Conservation (phyloP, 2,888 invertebrate species). For the Philaethria dido region DNA sequence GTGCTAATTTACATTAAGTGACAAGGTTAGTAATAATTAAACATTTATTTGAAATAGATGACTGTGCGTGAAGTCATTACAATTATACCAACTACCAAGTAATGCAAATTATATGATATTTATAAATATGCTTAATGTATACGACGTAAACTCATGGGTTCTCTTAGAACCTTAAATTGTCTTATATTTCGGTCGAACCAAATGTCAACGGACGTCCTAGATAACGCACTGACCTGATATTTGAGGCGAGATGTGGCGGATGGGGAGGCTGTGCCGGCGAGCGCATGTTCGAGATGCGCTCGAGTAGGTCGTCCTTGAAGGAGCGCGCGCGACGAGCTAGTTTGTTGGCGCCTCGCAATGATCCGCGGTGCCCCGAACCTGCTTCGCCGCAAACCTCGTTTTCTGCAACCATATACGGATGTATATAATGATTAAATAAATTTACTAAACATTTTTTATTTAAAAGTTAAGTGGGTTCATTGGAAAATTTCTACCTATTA, state of each 20-base stretch:
- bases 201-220: slow-evolving; percentile 31
- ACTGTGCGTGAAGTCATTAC: background rate
- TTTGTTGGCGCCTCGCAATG: slow-evolving; percentile 90
- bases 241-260: slow-evolving; percentile 75
- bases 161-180: background rate
- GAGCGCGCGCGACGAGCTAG: slow-evolving; percentile 94
- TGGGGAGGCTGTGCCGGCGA: slow-evolving; percentile 87
- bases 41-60: background rate
- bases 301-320: slow-evolving; percentile 96
- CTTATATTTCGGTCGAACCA: slow-evolving; percentile 6
- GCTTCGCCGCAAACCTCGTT: slow-evolving; percentile 79
- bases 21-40: background rate
- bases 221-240: slow-evolving; percentile 62
- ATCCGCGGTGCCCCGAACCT: slow-evolving; percentile 89
- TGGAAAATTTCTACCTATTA: background rate
- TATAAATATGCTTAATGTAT: background rate
- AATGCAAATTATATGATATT: background rate
- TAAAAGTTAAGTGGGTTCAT: background rate
- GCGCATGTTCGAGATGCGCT: slow-evolving; percentile 95
- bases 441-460: background rate
- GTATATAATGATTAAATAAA: slow-evolving; percentile 14
- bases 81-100: background rate
- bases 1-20: background rate
- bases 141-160: background rate
- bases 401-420: slow-evolving; percentile 60